phyloP scores from a whole-genome alignment of 2,113 vertebrate genomes.

The Arenaria interpres region DNA sequence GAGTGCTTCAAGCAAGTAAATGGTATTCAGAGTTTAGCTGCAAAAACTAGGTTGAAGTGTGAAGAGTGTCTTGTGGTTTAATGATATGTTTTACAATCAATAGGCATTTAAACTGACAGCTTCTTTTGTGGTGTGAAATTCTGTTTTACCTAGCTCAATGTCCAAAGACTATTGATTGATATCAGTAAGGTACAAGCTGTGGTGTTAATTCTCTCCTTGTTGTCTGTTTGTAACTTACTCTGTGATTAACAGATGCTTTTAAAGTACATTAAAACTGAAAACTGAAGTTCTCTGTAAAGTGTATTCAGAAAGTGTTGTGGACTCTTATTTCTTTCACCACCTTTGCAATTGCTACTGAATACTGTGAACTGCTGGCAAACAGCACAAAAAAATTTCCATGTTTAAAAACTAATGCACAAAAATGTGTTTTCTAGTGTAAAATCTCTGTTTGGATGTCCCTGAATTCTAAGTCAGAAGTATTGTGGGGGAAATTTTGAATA shows the following conservation, averaged over 20 bases:
- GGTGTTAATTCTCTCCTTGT: background rate
- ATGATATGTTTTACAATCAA: background rate
- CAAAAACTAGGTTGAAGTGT: background rate
- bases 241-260: constrained; percentile 20
- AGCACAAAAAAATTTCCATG: background rate
- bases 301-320: background rate
- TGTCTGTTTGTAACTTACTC: background rate
- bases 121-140: background rate
- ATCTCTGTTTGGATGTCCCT: background rate
- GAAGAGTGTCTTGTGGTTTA: background rate
- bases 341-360: background rate
- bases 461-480: background rate
- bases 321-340: background rate
- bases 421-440: background rate
- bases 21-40: background rate
- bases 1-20: background rate
- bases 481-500: background rate
- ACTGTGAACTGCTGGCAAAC: background rate
- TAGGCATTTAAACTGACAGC: background rate
- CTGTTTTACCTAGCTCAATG: background rate
- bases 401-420: background rate
- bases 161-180: background rate
- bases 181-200: background rate
- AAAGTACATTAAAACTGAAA: background rate
- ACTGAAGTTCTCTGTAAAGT: background rate